Conservation (phyloP, 2,113 vertebrate genomes). For the Gasterosteus nipponicus region DNA sequence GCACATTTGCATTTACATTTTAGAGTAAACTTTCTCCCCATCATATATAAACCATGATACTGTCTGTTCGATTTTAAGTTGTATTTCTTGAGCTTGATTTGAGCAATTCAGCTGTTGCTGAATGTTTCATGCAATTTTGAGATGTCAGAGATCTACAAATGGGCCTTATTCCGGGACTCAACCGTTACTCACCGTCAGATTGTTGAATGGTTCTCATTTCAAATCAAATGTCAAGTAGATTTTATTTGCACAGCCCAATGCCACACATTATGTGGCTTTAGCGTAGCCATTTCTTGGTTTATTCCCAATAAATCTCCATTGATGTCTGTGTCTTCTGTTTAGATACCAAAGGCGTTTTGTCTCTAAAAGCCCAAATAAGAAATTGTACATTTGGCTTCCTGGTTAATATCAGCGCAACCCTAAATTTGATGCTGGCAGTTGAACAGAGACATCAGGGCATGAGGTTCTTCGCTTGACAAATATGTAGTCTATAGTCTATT, state of each 20-base stretch:
- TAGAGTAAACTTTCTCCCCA: background rate
- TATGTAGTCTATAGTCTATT: background rate
- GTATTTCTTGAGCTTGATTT: background rate
- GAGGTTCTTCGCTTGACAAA: background rate
- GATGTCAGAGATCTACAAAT: background rate
- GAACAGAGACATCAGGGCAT: background rate
- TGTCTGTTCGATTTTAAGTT: background rate
- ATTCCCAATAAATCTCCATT: conserved; percentile 1
- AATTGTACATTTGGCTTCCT: conserved; percentile 18
- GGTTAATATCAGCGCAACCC: conserved; percentile 10
- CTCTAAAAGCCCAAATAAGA: background rate
- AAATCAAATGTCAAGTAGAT: background rate
- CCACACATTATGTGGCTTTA: background rate
- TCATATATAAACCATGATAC: background rate
- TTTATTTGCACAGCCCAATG: background rate
- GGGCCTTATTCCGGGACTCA: background rate
- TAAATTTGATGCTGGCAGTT: conserved; percentile 17
- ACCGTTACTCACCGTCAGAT: background rate
- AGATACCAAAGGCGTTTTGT: background rate
- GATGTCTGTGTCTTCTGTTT: background rate
- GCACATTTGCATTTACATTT: background rate
- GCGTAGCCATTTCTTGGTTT: background rate
- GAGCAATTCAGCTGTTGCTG: background rate
- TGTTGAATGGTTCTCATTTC: background rate
- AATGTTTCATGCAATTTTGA: background rate